A percentile compares a stretch with the other conserved stretches of the same genome.
Evolutionary conservation across 2,113 vertebrate species (phyloP).

Genomic region (Leuciscus idus): DNA sequence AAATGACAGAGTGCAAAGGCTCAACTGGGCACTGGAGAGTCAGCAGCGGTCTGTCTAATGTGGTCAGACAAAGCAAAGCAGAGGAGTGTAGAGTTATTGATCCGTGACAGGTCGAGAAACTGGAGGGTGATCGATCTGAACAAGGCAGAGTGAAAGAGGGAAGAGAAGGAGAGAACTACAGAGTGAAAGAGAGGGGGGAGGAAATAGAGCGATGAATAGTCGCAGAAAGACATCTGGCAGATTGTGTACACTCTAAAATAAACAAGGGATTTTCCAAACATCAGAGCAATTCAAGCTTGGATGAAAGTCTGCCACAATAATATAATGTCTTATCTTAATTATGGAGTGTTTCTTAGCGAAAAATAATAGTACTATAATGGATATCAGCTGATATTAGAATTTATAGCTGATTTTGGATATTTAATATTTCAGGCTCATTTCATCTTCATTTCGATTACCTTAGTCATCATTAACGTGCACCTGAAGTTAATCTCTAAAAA

Average conservation of each 20-base stretch:
- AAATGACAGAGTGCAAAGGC: constrained; percentile 10
- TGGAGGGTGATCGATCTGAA: constrained; percentile 43
- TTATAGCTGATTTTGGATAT: too few species aligned
- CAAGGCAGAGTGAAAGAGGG: constrained; percentile 1
- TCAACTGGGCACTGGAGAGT: not conserved
- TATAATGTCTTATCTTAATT: not conserved
- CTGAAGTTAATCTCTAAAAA: not conserved
- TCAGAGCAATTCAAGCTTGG: not conserved
- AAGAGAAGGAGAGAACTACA: not conserved
- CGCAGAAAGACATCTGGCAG: not conserved
- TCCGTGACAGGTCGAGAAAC: constrained; percentile 39
- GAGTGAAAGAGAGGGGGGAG: not conserved
- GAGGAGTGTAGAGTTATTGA: constrained; percentile 50
- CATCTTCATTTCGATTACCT: too few species aligned
- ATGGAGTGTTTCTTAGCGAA: not conserved
- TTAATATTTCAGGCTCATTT: too few species aligned
- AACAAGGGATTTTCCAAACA: constrained; percentile 15
- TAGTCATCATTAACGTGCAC: too few species aligned
- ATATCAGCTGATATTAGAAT: not conserved
- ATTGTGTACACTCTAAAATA: constrained; percentile 8
- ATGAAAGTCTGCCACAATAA: not conserved
- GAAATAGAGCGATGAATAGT: constrained; percentile 16
- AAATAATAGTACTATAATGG: not conserved
- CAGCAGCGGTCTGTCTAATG: constrained; percentile 10
- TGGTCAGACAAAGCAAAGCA: constrained; percentile 41